Conservation (phyloP, 2,888 invertebrate genomes). For the Eremobia ochroleuca region DNA sequence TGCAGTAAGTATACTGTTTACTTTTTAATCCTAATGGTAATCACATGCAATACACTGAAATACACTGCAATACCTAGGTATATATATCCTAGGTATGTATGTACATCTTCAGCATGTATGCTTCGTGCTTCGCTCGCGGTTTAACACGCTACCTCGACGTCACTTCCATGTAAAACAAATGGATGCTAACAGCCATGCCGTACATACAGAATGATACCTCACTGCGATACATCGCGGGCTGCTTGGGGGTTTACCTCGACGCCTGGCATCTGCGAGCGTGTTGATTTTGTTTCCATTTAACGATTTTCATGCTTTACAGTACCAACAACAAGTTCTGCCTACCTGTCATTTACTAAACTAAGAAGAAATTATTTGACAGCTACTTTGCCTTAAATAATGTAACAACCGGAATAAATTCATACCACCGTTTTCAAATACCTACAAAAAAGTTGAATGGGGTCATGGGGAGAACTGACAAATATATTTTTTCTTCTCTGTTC, state of each 20-base stretch:
- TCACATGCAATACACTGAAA: neutral
- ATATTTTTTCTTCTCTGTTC: conserved; percentile 72
- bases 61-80: no score
- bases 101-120: no score
- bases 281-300: no score
- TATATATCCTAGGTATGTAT: no score
- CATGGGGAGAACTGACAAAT: conserved; percentile 70
- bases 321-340: no score
- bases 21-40: neutral
- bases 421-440: conserved; percentile 20
- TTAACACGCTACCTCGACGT: neutral
- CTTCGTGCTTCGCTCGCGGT: neutral
- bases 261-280: neutral
- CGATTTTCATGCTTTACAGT: neutral
- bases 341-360: neutral
- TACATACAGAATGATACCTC: neutral
- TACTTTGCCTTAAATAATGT: neutral
- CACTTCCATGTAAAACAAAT: no score
- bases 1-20: neutral
- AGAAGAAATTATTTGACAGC: neutral
- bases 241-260: neutral
- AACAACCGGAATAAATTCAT: neutral
- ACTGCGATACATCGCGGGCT: neutral
- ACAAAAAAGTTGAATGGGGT: conserved; percentile 68
- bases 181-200: neutral